Conservation (phyloP, 2,888 invertebrate genomes). For the Scotopteryx bipunctaria region DNA sequence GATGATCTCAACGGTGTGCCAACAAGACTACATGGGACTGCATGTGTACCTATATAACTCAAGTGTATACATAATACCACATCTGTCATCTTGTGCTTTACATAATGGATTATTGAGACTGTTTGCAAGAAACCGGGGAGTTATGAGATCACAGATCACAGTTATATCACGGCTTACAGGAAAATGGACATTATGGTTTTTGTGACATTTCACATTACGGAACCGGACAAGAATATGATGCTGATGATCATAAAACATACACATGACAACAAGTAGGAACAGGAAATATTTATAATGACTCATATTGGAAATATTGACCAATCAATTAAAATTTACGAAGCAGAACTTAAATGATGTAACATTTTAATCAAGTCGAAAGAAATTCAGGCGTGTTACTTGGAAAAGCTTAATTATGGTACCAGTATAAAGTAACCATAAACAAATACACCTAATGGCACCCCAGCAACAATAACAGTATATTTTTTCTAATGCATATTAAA, state of each 20-base stretch:
- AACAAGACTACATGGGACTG: not conserved
- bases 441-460: constrained; percentile 11
- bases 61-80: not conserved
- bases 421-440: not conserved
- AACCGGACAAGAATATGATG: not conserved
- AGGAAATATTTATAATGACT: too few species aligned
- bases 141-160: constrained; percentile 11
- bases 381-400: too few species aligned
- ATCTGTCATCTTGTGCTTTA: constrained; percentile 3
- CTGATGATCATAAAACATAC: too few species aligned
- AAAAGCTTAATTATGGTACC: not conserved
- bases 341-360: too few species aligned
- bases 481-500: constrained; percentile 41
- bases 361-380: too few species aligned
- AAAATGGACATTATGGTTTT: constrained; percentile 17
- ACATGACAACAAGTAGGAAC: too few species aligned
- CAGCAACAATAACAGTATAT: constrained; percentile 11
- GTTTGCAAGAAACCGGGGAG: constrained; percentile 9
- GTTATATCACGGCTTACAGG: constrained; percentile 17
- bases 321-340: too few species aligned
- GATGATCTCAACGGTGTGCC: not conserved
- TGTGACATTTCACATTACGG: not conserved
- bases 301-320: too few species aligned
- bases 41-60: not conserved
- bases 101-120: constrained; percentile 12